Base-by-base conservation (phyloP, 2,888 invertebrate species). In the Pristionchus fissidentatus region DNA sequence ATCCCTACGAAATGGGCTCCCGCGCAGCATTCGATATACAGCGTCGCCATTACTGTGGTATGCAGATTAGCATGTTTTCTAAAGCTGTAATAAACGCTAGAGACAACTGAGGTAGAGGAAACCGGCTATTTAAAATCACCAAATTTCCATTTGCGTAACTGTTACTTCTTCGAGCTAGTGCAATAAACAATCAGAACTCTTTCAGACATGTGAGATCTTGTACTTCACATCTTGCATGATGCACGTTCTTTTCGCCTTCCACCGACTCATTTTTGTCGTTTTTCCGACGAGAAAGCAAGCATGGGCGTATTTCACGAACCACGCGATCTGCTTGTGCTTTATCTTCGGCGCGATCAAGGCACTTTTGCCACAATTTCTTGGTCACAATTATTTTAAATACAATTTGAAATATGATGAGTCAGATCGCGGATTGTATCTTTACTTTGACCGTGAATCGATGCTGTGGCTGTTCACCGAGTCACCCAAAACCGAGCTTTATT, bases 191-290 rank as follows among this genome's bases (percentile, higher is more conserved):
- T n/a, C n/a, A n/a, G n/a, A n/a, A n/a, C n/a, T n/a, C n/a, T n/a
- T n/a, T 38, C 8, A 66, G 62, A 66, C 62, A 0, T 66, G 62
- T 38, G 62, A 66, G 19, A 35, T 26, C 3, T 26, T 62, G 2
- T 62, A 62, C 38, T 62, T 62, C 62, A 19, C 62, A 32, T n/a
- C 62, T 0, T n/a, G 62, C 38, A 26, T 57, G 7, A 57, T 57
- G 57, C 62, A 62, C 62, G 62, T 66, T 38, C 62, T 66, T 38
- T 66, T 66, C 62, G 62, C 62, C 7, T 22, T 66, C 38, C 62
- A 66, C 38, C 38, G 62, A 26, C 38, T 66, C 22, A 35, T 66
- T 7, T 35, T 66, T 22, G 22, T 66, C 22, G 62, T 66, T 0
- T 38, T 66, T 22, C 62, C 62, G 15, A 15, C 8, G 5, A 19